A percentile compares a stretch with the other conserved stretches of the same genome.
phyloP scores from a whole-genome alignment of 2,888 invertebrate genomes.

The Chaitophorus viminalis region DNA sequence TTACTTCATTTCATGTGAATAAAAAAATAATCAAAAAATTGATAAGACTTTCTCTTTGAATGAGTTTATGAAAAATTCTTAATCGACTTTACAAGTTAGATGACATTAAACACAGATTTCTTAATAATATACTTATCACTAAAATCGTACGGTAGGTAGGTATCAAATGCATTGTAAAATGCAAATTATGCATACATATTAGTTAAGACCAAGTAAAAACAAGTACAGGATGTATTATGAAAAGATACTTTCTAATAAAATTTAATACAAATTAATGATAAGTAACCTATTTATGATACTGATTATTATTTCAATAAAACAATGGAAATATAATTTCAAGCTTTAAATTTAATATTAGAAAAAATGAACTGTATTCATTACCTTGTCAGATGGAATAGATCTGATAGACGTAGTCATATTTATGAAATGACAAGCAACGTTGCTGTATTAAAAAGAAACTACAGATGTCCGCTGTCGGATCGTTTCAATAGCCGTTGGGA shows the following conservation, averaged over 20 bases:
- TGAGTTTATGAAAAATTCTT: not conserved
- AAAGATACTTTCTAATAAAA: constrained; percentile 31
- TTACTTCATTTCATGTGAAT: too few relatives aligned
- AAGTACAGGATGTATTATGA: not conserved
- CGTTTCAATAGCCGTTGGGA: not conserved
- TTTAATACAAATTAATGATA: not conserved
- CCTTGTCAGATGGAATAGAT: constrained; percentile 64
- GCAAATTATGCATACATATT: not conserved
- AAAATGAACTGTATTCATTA: constrained; percentile 42
- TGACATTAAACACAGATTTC: too few relatives aligned
- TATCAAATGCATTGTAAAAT: not conserved
- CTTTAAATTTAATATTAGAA: not conserved
- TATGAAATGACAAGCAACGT: constrained; percentile 2
- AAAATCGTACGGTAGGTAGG: not conserved
- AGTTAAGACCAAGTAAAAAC: too few relatives aligned
- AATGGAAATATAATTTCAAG: not conserved
- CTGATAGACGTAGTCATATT: constrained; percentile 63
- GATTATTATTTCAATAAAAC: not conserved
- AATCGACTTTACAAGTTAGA: too few relatives aligned
- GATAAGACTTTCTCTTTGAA: constrained; percentile 48
- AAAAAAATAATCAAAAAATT: too few relatives aligned
- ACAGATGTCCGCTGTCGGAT: constrained; percentile 30
- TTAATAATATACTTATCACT: too few relatives aligned
- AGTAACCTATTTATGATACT: not conserved
- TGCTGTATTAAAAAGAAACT: not conserved